Percentiles rank a stretch among this genome's conserved stretches.
Evolutionary conservation across 37 sponge, comb jelly and placozoan genomes (phyloP).

Genomic region (Eunapius fragilis): DNA sequence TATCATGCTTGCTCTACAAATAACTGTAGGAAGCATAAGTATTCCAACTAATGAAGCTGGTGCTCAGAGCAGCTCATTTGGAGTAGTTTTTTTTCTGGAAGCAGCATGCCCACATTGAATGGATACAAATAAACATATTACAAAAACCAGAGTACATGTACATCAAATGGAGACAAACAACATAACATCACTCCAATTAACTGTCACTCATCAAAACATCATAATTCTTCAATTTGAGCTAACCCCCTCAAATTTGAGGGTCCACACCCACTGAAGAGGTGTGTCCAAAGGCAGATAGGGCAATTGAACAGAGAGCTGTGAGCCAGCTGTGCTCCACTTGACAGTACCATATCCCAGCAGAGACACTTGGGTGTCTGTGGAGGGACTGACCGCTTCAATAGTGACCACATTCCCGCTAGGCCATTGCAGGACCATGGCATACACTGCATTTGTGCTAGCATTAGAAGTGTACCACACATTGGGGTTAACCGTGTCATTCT

Average conservation of each 20-base stretch:
- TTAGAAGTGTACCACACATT: conserved; percentile 51
- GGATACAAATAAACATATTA: too few relatives aligned
- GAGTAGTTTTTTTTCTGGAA: too few relatives aligned
- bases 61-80: too few relatives aligned
- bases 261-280: conserved; percentile 70
- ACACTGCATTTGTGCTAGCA: conserved; percentile 6
- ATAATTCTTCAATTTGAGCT: neutral
- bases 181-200: too few relatives aligned
- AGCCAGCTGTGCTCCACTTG: neutral
- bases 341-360: conserved; percentile 46
- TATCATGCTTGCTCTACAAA: too few relatives aligned
- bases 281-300: conserved; percentile 61
- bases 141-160: too few relatives aligned
- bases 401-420: conserved; percentile 23
- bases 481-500: conserved; percentile 57
- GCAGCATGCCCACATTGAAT: too few relatives aligned
- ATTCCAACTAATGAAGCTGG: too few relatives aligned
- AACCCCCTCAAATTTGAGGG: conserved; percentile 19
- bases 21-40: too few relatives aligned
- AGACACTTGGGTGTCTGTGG: conserved; percentile 4
- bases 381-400: conserved; percentile 30
- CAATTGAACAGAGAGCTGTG: conserved; percentile 19
- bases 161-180: too few relatives aligned
- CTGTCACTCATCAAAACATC: neutral
- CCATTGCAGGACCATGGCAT: conserved; percentile 46